Base-by-base conservation (phyloP, 2,797 vertebrate species). In the Spinus olivaceus region DNA sequence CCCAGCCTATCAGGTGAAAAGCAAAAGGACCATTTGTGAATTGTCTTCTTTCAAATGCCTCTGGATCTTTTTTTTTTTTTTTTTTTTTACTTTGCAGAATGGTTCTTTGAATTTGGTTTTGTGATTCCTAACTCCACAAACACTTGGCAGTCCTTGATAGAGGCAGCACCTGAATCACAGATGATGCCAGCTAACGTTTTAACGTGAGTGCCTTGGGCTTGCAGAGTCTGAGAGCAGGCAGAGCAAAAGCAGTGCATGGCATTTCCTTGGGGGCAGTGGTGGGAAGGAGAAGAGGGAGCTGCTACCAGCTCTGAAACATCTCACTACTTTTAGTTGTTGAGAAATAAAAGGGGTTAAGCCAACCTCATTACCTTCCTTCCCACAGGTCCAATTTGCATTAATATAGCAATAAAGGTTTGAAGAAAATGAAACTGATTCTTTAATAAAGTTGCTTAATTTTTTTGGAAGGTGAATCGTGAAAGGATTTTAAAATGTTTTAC, bases 111-210 rank as follows among this genome's bases (percentile, higher is more conserved):
- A 97, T 99, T 99, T 92, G 99, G 99, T 92, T 99, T 99, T 88
- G 99, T 99, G 96, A 99, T 99, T 94, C 99, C 99, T 61, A 99
- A 99, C 97, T 99, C 99, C 95, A 99, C 99, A 97, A 99, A 99
- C 98, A 99, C 99, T 84, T 99, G 99, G 99, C 99, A 99, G 97
- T 99, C 99, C 93, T 98, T 99, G 98, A 99, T 99, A 98, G 99
- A 99, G 97, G 99, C 99, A 32, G 99, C 99, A 23, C 99, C 99
- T 27, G 99, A 99, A 96, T 99, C 99, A 91, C 99, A 99, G 98
- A 99, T 99, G 99, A 99, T 99, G 99, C 99, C 99, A 50, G 99
- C 99, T 89, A 99, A 99, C 51, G 98, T 99, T 98, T 98, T 99
- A 98, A 99, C 99, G 99, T 99, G 98, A 99, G 99, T 98, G 91